Evolutionary conservation across 2,888 invertebrate genomes (phyloP).

Genomic region (Acleris laterana): DNA sequence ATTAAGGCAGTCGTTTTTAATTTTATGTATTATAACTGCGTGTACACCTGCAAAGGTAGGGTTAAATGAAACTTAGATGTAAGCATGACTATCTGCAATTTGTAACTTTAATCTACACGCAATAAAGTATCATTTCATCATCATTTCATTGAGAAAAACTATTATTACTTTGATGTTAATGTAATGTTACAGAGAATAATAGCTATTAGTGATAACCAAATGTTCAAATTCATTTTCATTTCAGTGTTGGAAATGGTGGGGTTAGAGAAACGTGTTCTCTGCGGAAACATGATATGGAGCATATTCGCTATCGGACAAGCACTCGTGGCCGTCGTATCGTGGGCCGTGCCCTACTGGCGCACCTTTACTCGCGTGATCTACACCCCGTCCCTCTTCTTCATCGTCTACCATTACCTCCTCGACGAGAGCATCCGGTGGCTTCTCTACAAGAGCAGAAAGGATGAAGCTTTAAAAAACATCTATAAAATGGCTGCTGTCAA

Average conservation of each 20-base stretch:
- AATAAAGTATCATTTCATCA: too few species aligned
- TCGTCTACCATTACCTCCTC: slow-evolving; percentile 85
- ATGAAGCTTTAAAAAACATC: slow-evolving; percentile 79
- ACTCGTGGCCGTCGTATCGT: slow-evolving; percentile 85
- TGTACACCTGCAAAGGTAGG: too few species aligned
- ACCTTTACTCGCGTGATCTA: slow-evolving; percentile 85
- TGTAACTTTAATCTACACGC: too few species aligned
- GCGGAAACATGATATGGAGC: slow-evolving; percentile 86
- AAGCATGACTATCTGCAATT: too few species aligned
- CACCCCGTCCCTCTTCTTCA: slow-evolving; percentile 85
- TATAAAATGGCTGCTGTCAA: slow-evolving; percentile 76
- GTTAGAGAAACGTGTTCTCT: slow-evolving; percentile 86
- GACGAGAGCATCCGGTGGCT: slow-evolving; percentile 90
- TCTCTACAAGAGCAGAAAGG: slow-evolving; percentile 84
- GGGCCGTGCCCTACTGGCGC: slow-evolving; percentile 87
- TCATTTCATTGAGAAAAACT: too few species aligned
- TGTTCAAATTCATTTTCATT: slow-evolving; percentile 38
- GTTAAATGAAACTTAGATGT: too few species aligned
- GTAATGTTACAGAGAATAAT: too few species aligned
- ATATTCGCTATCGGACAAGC: slow-evolving; percentile 88
- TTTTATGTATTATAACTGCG: too few species aligned
- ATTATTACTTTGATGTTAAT: too few species aligned
- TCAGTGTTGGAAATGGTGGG: slow-evolving; percentile 89
- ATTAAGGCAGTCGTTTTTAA: too few species aligned
- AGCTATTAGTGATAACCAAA: too few species aligned